Percentiles rank a stretch among this genome's conserved stretches.
Evolutionary conservation across 2,797 vertebrate species (phyloP).

Genomic region (Sparus aurata): DNA sequence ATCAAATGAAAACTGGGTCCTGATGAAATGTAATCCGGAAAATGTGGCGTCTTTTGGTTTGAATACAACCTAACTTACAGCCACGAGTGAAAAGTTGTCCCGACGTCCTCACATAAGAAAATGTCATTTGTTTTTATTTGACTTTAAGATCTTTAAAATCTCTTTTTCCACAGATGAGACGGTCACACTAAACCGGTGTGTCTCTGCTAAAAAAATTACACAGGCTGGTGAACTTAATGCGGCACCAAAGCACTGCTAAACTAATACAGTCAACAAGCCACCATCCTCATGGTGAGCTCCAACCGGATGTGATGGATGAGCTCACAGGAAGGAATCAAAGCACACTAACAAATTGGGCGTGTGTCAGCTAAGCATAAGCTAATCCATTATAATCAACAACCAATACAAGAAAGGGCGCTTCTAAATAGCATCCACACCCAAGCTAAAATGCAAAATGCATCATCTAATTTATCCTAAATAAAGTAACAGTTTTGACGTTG

Average conservation of each 20-base stretch:
- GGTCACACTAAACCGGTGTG: constrained; percentile 33
- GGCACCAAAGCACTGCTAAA: constrained; percentile 7
- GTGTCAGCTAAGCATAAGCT: neutral
- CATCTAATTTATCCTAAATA: too few species aligned
- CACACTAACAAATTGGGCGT: neutral
- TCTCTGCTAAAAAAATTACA: constrained; percentile 29
- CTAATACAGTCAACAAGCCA: constrained; percentile 1
- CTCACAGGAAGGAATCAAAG: neutral
- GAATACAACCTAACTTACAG: constrained; percentile 16
- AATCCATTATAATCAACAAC: neutral
- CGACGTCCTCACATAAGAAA: constrained; percentile 41
- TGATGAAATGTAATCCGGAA: constrained; percentile 55
- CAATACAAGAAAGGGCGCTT: neutral
- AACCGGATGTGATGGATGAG: neutral
- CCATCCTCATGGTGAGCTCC: neutral
- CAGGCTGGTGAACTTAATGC: constrained; percentile 34
- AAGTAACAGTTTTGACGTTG: too few species aligned
- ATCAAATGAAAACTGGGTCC: neutral
- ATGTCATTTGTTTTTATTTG: constrained; percentile 51
- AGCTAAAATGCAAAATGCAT: too few species aligned
- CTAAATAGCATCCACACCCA: neutral
- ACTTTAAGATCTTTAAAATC: constrained; percentile 46
- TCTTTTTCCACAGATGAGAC: constrained; percentile 52
- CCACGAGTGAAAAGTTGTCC: constrained; percentile 12
- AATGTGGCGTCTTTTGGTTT: constrained; percentile 46